Conservation (phyloP, 2,113 vertebrate species). For the Coracopsis vasa region DNA sequence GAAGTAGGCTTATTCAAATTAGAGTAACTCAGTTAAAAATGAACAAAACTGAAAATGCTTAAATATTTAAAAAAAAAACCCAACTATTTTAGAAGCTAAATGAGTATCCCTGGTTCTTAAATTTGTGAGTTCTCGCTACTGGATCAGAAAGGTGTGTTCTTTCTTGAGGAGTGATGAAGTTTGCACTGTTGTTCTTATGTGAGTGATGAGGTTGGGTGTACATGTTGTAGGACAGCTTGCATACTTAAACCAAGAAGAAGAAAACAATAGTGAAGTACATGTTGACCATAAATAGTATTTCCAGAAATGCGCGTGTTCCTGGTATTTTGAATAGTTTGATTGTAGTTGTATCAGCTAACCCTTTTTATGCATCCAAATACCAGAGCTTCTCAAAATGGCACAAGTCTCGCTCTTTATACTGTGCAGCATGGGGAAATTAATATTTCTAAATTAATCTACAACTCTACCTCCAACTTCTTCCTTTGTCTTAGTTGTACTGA, state of each 20-base stretch:
- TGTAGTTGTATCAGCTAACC: background rate
- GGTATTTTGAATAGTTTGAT: background rate
- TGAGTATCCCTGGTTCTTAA: background rate
- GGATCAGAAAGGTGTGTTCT: background rate
- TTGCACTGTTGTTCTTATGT: rapidly evolving
- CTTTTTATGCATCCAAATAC: background rate
- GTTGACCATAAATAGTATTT: background rate
- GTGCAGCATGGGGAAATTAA: background rate
- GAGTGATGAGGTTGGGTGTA: background rate
- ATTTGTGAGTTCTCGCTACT: background rate
- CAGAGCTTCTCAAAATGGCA: background rate
- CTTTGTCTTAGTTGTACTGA: background rate
- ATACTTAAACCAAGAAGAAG: background rate
- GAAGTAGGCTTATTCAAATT: background rate
- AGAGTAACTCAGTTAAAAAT: background rate
- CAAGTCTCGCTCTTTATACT: background rate
- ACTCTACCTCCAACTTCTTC: background rate
- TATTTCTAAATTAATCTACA: background rate
- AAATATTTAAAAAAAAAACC: background rate
- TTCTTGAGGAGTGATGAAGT: background rate
- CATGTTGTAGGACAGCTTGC: background rate
- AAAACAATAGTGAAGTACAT: background rate
- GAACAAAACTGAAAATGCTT: background rate
- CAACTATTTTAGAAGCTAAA: background rate
- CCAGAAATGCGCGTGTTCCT: background rate